Conservation (phyloP, 2,113 vertebrate genomes). For the Malurus cyaneus region DNA sequence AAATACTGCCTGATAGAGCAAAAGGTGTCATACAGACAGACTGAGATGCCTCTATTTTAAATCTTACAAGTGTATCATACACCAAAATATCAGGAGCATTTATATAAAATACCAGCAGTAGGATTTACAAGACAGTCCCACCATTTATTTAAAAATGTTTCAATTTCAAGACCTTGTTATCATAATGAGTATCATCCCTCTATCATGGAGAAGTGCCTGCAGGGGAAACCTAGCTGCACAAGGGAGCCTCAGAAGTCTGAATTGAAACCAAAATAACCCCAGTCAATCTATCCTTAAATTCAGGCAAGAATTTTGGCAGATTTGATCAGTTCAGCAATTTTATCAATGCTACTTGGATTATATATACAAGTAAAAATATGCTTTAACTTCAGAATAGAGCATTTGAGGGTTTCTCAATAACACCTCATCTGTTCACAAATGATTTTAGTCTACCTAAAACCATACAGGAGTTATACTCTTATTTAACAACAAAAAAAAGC, state of each 20-base stretch:
- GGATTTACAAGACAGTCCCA: neutral
- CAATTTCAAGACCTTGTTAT: neutral
- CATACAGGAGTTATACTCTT: neutral
- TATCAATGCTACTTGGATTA: neutral
- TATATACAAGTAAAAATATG: neutral
- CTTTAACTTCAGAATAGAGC: neutral
- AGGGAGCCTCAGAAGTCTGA: neutral
- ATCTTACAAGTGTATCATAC: neutral
- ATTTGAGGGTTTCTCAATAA: neutral
- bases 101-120: neutral
- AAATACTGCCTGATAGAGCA: neutral
- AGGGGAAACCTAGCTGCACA: neutral
- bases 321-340: neutral
- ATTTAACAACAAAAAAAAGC: neutral
- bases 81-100: neutral
- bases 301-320: neutral
- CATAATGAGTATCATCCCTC: neutral
- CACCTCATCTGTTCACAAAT: neutral
- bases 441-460: neutral
- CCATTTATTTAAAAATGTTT: neutral
- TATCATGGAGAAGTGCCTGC: neutral
- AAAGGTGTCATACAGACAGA: neutral
- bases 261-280: neutral
- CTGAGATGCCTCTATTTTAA: neutral
- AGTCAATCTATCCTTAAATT: neutral